Conservation (phyloP, 2,113 vertebrate species). For the Rhizomys pruinosus region DNA sequence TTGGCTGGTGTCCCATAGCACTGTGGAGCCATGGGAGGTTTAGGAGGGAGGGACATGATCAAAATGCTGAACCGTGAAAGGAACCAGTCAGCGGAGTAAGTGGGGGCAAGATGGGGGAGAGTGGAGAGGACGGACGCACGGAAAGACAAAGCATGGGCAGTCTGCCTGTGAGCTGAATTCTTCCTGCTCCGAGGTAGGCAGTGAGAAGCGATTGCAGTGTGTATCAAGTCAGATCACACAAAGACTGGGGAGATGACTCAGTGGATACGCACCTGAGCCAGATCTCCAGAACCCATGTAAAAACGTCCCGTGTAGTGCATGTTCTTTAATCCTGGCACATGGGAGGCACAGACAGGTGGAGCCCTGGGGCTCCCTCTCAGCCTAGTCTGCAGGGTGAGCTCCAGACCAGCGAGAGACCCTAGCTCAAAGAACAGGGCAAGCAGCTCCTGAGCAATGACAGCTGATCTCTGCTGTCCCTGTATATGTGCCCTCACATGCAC, state of each 20-base stretch:
- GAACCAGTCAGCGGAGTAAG: neutral
- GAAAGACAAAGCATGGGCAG: rapidly evolving
- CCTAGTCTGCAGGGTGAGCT: no score
- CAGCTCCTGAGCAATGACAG: no score
- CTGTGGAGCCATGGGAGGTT: neutral
- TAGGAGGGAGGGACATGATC: neutral
- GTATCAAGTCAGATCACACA: neutral
- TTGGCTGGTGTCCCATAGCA: neutral
- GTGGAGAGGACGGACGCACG: rapidly evolving
- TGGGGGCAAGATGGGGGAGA: neutral
- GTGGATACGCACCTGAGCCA: neutral
- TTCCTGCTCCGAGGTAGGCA: rapidly evolving
- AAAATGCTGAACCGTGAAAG: neutral
- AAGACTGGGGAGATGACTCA: neutral
- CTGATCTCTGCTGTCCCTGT: neutral
- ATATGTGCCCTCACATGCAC: neutral
- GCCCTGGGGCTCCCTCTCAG: no score
- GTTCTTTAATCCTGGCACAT: neutral
- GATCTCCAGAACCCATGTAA: neutral
- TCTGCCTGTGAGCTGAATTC: rapidly evolving
- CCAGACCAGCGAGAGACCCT: no score
- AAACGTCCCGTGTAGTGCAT: neutral
- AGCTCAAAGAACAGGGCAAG: no score
- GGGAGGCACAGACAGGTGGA: neutral
- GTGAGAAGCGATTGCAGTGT: rapidly evolving